These are phyloP conservation scores for Lithodes maja DNA, from an alignment of 2,888 invertebrate species.

Conservation along the genomic window DNA sequence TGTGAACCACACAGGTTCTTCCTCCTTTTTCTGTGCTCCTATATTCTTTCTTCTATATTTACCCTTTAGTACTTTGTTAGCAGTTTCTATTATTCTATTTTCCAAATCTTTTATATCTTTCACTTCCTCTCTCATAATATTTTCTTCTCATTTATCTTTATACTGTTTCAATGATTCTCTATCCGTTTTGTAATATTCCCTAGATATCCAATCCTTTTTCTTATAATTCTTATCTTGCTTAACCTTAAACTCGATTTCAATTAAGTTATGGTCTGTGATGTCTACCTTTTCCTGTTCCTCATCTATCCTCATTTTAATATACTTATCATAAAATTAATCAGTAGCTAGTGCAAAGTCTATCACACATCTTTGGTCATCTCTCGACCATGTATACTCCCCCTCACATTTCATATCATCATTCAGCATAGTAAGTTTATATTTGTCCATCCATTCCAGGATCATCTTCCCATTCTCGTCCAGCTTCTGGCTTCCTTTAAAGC, in stretches of 20 bases:
- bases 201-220: neutral
- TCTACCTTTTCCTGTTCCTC: constrained; percentile 1
- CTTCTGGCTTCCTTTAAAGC: constrained; percentile 6
- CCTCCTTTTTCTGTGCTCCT: neutral
- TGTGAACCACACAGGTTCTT: constrained; percentile 1
- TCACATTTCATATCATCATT: neutral
- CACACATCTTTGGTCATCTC: neutral
- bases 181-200: constrained; percentile 11
- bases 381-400: constrained; percentile 5
- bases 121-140: neutral
- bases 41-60: neutral
- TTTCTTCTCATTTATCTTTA: neutral
- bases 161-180: neutral
- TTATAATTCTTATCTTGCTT: constrained; percentile 1
- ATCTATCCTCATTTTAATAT: constrained; percentile 10
- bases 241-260: neutral
- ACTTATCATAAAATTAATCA: neutral
- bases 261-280: neutral
- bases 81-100: neutral
- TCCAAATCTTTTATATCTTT: neutral
- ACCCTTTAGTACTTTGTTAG: neutral
- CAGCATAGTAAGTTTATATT: constrained; percentile 4
- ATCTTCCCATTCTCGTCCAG: neutral
- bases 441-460: neutral
- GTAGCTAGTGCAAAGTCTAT: constrained; percentile 1